phyloP scores from a whole-genome alignment of 2,888 invertebrate species.

The Rhopalosiphum nymphaeae region DNA sequence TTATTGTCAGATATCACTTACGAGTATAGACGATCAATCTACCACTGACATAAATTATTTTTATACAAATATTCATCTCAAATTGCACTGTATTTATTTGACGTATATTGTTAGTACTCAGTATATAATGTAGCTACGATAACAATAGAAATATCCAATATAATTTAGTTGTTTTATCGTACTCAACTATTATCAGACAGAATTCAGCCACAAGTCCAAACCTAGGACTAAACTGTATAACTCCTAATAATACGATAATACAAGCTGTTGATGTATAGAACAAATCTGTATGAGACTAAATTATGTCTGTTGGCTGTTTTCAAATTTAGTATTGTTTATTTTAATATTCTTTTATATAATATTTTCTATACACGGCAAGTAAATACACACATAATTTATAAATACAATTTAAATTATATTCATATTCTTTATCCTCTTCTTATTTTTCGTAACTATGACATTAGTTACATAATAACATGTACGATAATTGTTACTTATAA shows the following conservation, averaged over 20 bases:
- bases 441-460: background rate
- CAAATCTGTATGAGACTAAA: background rate
- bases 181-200: background rate
- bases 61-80: background rate
- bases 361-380: background rate
- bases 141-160: background rate
- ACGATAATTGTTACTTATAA: background rate
- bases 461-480: background rate
- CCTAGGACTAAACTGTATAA: background rate
- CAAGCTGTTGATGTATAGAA: background rate
- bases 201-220: background rate
- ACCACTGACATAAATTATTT: background rate
- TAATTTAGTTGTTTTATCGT: background rate
- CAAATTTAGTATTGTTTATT: background rate
- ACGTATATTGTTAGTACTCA: background rate
- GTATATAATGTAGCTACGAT: background rate
- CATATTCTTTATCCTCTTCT: background rate
- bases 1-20: background rate
- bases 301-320: background rate
- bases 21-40: background rate
- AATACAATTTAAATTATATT: background rate
- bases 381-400: background rate
- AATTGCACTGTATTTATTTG: background rate
- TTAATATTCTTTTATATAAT: background rate
- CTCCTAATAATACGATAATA: background rate